Conservation (phyloP, 2,888 invertebrate genomes). For the Microchrysa polita region DNA sequence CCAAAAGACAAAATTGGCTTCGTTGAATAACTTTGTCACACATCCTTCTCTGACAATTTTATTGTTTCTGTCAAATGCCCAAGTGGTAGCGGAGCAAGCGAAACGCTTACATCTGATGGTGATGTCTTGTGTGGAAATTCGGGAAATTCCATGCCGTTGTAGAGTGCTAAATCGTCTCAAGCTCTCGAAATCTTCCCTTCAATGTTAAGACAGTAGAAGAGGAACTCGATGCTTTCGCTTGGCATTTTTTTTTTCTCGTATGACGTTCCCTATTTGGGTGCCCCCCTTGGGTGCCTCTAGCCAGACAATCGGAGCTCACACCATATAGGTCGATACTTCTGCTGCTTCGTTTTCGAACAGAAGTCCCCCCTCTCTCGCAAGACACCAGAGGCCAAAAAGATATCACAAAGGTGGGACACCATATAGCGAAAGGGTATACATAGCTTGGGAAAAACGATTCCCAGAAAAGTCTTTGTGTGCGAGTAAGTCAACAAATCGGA, state of each 20-base stretch:
- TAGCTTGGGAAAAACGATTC: background rate
- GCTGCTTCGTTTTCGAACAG: background rate
- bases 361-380: background rate
- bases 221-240: slow-evolving; percentile 3
- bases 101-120: background rate
- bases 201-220: slow-evolving; percentile 6
- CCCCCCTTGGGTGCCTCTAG: background rate
- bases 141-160: background rate
- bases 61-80: background rate
- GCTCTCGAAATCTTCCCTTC: slow-evolving; percentile 11
- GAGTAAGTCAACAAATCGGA: slow-evolving; percentile 48
- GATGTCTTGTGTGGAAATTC: background rate
- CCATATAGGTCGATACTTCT: background rate
- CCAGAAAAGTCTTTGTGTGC: slow-evolving; percentile 28
- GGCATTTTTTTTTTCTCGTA: background rate
- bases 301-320: background rate
- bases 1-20: slow-evolving; percentile 7
- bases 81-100: background rate
- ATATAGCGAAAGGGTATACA: background rate
- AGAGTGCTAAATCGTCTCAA: slow-evolving; percentile 1
- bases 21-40: slow-evolving; percentile 6
- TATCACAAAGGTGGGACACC: background rate
- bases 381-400: background rate
- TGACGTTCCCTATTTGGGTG: background rate
- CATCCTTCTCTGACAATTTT: slow-evolving; percentile 4